Conservation (phyloP, 2,797 vertebrate species). For the Lutjanus campechanus region DNA sequence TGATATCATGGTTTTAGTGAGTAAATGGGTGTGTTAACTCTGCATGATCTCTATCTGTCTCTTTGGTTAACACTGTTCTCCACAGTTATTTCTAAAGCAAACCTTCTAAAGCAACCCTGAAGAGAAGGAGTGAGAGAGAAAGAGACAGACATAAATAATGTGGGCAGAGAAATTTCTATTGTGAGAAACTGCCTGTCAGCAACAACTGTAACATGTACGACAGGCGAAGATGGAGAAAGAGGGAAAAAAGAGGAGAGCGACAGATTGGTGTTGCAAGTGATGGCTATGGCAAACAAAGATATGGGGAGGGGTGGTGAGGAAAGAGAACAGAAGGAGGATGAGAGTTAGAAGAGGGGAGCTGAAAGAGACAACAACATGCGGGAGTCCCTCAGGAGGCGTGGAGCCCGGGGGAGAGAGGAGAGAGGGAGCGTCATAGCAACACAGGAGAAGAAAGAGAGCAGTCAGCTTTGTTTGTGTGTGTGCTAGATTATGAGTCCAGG, state of each 20-base stretch:
- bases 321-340: conserved; percentile 32
- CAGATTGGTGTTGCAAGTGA: conserved; percentile 31
- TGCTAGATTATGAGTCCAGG: conserved; percentile 25
- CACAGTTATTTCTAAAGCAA: conserved; percentile 12
- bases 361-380: conserved; percentile 48
- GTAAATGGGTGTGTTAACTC: conserved; percentile 24
- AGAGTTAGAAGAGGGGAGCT: conserved; percentile 21
- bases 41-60: neutral
- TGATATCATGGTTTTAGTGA: conserved; percentile 19
- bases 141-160: conserved; percentile 16
- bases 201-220: conserved; percentile 52
- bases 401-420: conserved; percentile 47
- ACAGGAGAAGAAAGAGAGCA: conserved; percentile 42
- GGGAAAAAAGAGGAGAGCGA: conserved; percentile 8
- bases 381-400: conserved; percentile 47
- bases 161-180: conserved; percentile 20
- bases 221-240: conserved; percentile 5
- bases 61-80: conserved; percentile 26
- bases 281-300: conserved; percentile 26
- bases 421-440: conserved; percentile 63
- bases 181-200: conserved; percentile 46
- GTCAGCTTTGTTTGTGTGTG: conserved; percentile 50
- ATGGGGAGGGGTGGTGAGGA: conserved; percentile 18
- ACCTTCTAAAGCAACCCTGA: conserved; percentile 8
- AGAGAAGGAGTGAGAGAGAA: conserved; percentile 4